Percentiles rank a stretch among this genome's conserved stretches.
Evolutionary conservation across 2,888 invertebrate genomes (phyloP).

Genomic region (Lithophane leautieri): DNA sequence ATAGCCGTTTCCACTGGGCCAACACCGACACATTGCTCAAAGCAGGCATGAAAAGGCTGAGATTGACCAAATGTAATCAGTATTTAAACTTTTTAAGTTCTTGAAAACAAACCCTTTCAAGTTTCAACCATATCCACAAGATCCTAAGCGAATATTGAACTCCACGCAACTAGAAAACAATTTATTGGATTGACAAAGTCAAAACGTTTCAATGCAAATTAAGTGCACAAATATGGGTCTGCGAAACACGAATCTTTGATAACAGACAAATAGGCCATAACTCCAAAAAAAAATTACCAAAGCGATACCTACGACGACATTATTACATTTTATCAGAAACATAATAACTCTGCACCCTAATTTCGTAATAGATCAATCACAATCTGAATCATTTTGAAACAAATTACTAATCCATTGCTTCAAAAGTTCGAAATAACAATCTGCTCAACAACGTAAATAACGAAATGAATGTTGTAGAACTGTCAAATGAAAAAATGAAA

Average conservation of each 20-base stretch:
- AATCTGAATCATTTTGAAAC: no score
- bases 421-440: no score
- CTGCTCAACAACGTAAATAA: no score
- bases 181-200: neutral
- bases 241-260: neutral
- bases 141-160: no score
- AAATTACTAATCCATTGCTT: no score
- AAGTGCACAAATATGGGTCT: neutral
- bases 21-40: no score
- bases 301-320: neutral
- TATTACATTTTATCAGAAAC: neutral
- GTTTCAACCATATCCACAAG: neutral
- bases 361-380: no score
- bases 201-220: neutral
- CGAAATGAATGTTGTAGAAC: no score
- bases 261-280: neutral
- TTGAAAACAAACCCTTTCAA: neutral
- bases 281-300: neutral
- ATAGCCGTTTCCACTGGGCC: neutral
- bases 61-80: neutral
- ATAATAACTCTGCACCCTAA: neutral
- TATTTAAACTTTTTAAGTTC: neutral
- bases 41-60: neutral
- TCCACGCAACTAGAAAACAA: neutral
- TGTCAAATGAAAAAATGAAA: no score